A percentile compares a stretch with the other conserved stretches of the same genome.
phyloP scores from a whole-genome alignment of 1,140 invertebrate species.

The Aleiodes sp. region DNA sequence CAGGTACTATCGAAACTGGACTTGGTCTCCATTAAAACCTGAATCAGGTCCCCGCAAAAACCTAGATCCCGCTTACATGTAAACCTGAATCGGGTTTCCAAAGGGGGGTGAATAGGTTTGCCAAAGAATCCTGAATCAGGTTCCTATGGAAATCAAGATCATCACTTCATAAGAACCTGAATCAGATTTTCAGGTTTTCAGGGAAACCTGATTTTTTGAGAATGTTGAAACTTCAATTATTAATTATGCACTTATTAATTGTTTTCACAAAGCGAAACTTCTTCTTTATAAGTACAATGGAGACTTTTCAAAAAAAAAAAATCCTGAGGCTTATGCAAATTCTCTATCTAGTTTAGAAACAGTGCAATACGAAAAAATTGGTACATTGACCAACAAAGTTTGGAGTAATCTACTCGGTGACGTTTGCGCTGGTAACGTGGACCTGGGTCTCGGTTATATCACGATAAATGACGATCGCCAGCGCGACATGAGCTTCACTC shows the following conservation, averaged over 20 bases:
- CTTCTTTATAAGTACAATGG: background rate
- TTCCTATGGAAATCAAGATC: too few relatives aligned
- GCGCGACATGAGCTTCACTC: conserved; percentile 69
- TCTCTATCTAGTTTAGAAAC: conserved; percentile 55
- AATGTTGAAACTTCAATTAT: too few relatives aligned
- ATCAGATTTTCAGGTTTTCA: background rate
- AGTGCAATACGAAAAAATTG: conserved; percentile 66
- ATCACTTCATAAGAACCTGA: background rate
- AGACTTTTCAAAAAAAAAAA: background rate
- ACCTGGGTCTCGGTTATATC: conserved; percentile 70
- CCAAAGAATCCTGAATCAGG: too few relatives aligned
- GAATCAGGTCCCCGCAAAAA: too few relatives aligned
- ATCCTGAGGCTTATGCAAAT: too few relatives aligned
- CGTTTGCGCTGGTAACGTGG: conserved; percentile 66
- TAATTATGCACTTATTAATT: too few relatives aligned
- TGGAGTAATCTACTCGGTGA: conserved; percentile 71
- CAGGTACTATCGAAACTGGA: too few relatives aligned
- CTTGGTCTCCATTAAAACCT: too few relatives aligned
- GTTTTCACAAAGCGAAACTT: background rate
- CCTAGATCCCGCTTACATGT: too few relatives aligned
- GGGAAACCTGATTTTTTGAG: background rate
- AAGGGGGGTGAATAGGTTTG: too few relatives aligned
- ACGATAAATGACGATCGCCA: conserved; percentile 65
- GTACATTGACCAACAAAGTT: conserved; percentile 67
- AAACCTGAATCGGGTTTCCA: too few relatives aligned